Base-by-base conservation (phyloP, 2,113 vertebrate genomes). In the Coracopsis vasa region DNA sequence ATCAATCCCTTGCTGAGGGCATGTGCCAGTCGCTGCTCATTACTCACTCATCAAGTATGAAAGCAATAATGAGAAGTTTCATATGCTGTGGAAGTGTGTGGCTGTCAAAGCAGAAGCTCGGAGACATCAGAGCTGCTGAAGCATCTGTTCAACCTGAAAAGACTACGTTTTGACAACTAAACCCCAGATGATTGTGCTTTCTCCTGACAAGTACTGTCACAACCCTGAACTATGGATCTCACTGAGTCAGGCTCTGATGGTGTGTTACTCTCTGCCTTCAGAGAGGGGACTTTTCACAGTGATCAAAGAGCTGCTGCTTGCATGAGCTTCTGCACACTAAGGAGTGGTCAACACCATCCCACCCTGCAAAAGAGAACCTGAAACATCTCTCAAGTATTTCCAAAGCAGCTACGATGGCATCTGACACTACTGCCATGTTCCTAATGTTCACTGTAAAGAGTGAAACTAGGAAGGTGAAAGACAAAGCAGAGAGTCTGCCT, bases 131-230 rank as follows among this genome's bases (percentile, higher is more conserved):
- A 91, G 80, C 39, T 79, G 83, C 47, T 20, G 56, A 61, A 92
- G 78, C 78, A 80, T 62, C 92, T 65, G 53, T 60, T 92, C 73
- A 33, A 65, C 81, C 51, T 31, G 31, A 84, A 85, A 72, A 25
- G 8, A 85, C 66, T 54, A 20, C 23, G 11, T 75, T 87, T 84
- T 72, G 79, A 91, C 66, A 92, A 89, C 35, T 74, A 81, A 87
- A 81, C 89, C 4, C 5, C 56, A 94, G 56, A n/a, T 31, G 73
- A 91, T 53, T 5, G 9, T 31, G 42, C 84, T 82, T 74, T 87
- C 48, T 94, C 61, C 61, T 95, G 89, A 91, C 80, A 92, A 86
- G 39, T 5, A 12, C 39, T 86, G 80, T 94, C 80, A 95, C 60
- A 94, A 27, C 61, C 61, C 77, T 65, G 31, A 92, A 56, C 60